Base-by-base conservation (phyloP, 1,140 invertebrate genomes). In the Brachionus sp. region DNA sequence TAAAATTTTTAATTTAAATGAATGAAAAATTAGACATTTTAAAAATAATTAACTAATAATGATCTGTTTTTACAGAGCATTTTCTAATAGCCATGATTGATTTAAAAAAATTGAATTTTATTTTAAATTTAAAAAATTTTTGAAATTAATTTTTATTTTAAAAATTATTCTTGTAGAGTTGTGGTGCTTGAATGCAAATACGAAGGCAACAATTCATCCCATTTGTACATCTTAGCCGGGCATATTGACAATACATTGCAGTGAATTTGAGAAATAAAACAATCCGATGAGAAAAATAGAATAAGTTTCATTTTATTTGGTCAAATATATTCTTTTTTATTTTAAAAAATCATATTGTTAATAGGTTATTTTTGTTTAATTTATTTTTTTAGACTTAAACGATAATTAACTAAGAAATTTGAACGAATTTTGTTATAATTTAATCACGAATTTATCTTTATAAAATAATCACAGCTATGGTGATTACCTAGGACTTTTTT, bases 181-280 rank as follows among this genome's bases (percentile, higher is more conserved):
- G 77, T 80, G 37, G 77, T 80, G 13, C 50, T 80, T 10, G 77
- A 80, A 19, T 80, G 77, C 39, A 80, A 80, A 16, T 62, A 23
- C 19, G 77, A 80, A 80, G 62, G 77, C 7, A 62, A 33, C 50
- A 80, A 66, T 80, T 62, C 23, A 39, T 80, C 77, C 9, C 33
- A 80, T 23, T 62, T 80, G 39, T 80, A 62, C 77, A 80, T 80
- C 23, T 16, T 80, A 44, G 77, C 77, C 10, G 77, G 77, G 0
- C 77, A 80, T 37, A 80, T 80, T 42, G 77, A 80, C 53, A 80
- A 80, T 37, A 80, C 77, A 5, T 80, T 80, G 37, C 77, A 80
- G 39, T 80, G 33, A 80, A 19, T 53, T 50, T 13, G 35, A 5
- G 12, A n/a, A 37, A 9, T 39, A 39, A 16, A 5, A 57, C 19